Evolutionary conservation across 2,113 vertebrate species (phyloP), one percentile per base, ranked within the genome.

Genomic region (Salvator merianae): DNA sequence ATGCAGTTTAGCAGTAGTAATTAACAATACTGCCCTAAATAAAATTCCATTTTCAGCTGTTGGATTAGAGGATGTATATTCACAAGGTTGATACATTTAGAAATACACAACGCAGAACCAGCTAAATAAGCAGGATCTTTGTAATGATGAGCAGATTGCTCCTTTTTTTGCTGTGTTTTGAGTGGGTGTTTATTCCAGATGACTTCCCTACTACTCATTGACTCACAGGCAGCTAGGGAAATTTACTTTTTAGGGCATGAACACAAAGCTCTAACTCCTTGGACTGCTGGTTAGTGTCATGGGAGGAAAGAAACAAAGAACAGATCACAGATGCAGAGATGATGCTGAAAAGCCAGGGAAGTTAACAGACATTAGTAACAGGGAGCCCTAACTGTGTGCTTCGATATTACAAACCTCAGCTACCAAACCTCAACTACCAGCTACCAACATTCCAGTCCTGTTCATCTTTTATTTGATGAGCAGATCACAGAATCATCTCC

Each of bases 161-260:
- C 66, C 43, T 14, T 38, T 14, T 38, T 30, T 38, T 47, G 5
- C 24, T 40, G 5, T 63, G 16, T 55, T 73, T 55, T 43, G 26
- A 82, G 55, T 40, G 69, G 28, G 30, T 38, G 34, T 32, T 82
- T 73, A n/a, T 43, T 43, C 32, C 65, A 32, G 68, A 47, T 32
- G 43, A 40, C 50, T 34, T 82, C 34, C 50, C 53, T 5, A 73
- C 36, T 16, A 43, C n/a, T 36, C 26, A 40, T 5, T 62, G 70
- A 63, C 53, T 82, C 36, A 63, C 28, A 82, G 59, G 55, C 55
- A 63, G 28, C 5, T 43, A 30, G 70, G 34, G 36, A 8, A 73
- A 73, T 14, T 43, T 82, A 32, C n/a, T 82, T 74, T 82, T 73
- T 82, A 63, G 34, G 53, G 38, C 28, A 82, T 43, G 30, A 62